Conservation (phyloP, 2,797 vertebrate species). For the Rhynchotus rufescens region DNA sequence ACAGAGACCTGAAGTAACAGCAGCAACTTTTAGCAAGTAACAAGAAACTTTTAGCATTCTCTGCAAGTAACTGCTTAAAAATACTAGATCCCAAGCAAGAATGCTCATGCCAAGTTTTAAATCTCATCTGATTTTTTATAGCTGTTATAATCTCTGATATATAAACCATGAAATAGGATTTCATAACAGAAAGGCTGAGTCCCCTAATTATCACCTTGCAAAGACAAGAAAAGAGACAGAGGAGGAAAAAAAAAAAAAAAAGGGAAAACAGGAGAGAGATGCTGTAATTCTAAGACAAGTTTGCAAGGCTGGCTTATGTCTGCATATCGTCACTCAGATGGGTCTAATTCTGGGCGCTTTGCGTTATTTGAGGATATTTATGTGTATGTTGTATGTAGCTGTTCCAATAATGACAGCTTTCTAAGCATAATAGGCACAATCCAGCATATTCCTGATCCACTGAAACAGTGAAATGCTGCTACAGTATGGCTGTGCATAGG, state of each 20-base stretch:
- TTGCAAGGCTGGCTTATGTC: slow-evolving; percentile 7
- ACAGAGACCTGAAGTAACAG: slow-evolving; percentile 32
- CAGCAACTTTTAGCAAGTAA: slow-evolving; percentile 23
- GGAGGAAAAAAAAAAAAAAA: too few species aligned
- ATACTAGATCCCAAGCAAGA: not conserved
- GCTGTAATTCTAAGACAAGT: not conserved
- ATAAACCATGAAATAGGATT: slow-evolving; percentile 11
- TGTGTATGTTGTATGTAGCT: not conserved
- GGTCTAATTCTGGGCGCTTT: not conserved
- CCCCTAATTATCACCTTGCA: not conserved
- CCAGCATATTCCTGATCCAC: not conserved
- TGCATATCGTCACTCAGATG: not conserved
- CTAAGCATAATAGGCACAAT: not conserved
- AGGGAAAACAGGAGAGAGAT: not conserved
- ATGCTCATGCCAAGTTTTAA: slow-evolving; percentile 10
- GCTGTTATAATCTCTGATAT: slow-evolving; percentile 44
- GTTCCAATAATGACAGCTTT: not conserved
- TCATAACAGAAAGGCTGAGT: slow-evolving; percentile 15
- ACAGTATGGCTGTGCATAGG: not conserved
- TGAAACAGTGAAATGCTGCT: not conserved
- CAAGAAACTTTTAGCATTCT: slow-evolving; percentile 39
- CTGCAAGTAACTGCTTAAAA: slow-evolving; percentile 34
- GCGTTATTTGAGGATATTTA: not conserved
- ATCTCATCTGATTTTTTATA: slow-evolving; percentile 62
- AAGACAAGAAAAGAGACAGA: not conserved